Conservation (phyloP, 2,888 invertebrate genomes). For the Eupeodes luniger region DNA sequence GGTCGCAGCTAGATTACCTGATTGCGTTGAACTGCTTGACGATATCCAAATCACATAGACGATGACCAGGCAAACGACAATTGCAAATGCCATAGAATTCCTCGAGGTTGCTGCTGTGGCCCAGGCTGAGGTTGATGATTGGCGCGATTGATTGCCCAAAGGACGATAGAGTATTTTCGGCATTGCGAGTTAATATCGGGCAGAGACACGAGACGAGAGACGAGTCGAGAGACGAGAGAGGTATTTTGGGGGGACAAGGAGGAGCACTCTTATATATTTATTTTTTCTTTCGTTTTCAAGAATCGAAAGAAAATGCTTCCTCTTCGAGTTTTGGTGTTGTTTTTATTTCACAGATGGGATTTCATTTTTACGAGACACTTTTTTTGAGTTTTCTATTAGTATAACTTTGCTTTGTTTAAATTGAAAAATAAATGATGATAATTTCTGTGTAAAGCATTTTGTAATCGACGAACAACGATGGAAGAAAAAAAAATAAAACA, state of each 20-base stretch:
- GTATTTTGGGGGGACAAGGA: background rate
- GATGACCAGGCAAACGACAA: slow-evolving; percentile 77
- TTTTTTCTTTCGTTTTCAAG: background rate
- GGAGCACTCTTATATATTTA: slow-evolving; percentile 14
- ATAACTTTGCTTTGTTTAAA: background rate
- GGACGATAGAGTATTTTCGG: slow-evolving; percentile 77
- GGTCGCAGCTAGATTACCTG: slow-evolving; percentile 70
- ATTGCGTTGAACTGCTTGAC: slow-evolving; percentile 76
- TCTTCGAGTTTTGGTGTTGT: slow-evolving; percentile 25
- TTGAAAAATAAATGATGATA: background rate
- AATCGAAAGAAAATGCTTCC: slow-evolving; percentile 13
- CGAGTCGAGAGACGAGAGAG: no score
- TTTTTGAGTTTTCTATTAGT: background rate
- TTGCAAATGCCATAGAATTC: slow-evolving; percentile 77
- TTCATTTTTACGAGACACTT: slow-evolving; percentile 10
- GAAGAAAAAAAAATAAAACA: slow-evolving; percentile 1
- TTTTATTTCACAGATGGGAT: background rate
- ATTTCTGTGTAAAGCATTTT: slow-evolving; percentile 14
- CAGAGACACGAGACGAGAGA: no score
- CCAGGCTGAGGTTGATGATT: slow-evolving; percentile 62
- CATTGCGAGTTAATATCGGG: slow-evolving; percentile 54
- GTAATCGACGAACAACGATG: background rate
- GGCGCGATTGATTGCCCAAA: slow-evolving; percentile 71
- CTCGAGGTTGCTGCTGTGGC: slow-evolving; percentile 73
- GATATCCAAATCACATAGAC: slow-evolving; percentile 80